phyloP scores from a whole-genome alignment of 2,888 invertebrate species.

The Drosophila borealis region DNA sequence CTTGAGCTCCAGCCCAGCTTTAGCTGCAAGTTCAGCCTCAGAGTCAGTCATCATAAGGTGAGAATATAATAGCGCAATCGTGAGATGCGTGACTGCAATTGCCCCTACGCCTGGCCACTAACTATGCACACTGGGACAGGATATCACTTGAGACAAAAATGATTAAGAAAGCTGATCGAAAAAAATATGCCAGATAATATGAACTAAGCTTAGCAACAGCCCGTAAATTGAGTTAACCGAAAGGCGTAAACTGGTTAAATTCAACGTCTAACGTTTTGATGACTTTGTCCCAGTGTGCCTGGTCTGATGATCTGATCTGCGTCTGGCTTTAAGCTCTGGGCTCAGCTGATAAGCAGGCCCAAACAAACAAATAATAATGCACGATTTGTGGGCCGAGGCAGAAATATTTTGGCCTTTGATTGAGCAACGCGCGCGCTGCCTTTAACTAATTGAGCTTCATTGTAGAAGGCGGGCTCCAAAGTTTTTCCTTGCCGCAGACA shows the following conservation, averaged over 20 bases:
- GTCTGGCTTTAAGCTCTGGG: slow-evolving; percentile 32
- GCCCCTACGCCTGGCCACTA: slow-evolving; percentile 71
- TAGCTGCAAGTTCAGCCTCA: slow-evolving; percentile 32
- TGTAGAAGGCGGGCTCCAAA: slow-evolving; percentile 58
- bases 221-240: no score
- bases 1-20: slow-evolving; percentile 23
- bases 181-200: not conserved
- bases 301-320: slow-evolving; percentile 53
- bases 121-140: slow-evolving; percentile 50
- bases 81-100: slow-evolving; percentile 85
- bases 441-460: slow-evolving; percentile 77
- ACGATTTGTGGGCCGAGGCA: slow-evolving; percentile 65
- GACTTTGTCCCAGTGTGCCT: slow-evolving; percentile 30
- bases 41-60: slow-evolving; percentile 79
- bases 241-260: no score
- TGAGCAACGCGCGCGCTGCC: slow-evolving; percentile 65
- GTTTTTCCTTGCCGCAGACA: slow-evolving; percentile 50
- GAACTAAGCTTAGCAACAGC: no score
- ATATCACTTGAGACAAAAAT: not conserved
- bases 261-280: no score
- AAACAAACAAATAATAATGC: slow-evolving; percentile 79
- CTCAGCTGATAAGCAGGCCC: slow-evolving; percentile 73
- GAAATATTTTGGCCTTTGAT: slow-evolving; percentile 58
- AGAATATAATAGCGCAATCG: slow-evolving; percentile 84
- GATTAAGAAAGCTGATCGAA: not conserved